Evolutionary conservation across 2,797 vertebrate genomes (phyloP).

Genomic region (Aphelocoma californica): DNA sequence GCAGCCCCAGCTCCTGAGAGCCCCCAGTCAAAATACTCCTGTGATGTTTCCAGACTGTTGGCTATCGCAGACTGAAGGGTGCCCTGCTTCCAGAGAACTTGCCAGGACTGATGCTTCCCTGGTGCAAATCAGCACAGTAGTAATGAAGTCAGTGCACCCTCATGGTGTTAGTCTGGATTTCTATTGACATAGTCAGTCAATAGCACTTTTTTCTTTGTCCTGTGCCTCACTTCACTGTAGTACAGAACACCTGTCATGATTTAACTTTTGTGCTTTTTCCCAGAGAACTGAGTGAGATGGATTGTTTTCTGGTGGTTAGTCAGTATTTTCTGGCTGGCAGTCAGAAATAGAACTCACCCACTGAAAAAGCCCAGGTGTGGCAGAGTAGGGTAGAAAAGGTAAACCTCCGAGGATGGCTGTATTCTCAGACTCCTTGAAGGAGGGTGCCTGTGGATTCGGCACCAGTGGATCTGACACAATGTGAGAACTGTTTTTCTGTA

Average conservation of each 20-base stretch:
- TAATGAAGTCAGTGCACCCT: neutral
- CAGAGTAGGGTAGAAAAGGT: neutral
- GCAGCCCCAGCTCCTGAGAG: neutral
- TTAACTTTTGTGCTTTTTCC: neutral
- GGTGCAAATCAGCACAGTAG: neutral
- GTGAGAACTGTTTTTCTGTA: constrained; percentile 40
- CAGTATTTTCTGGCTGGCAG: neutral
- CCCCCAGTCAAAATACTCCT: neutral
- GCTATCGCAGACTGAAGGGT: neutral
- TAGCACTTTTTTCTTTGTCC: neutral
- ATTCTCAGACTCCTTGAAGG: neutral
- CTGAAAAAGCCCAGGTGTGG: neutral
- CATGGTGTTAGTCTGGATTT: neutral
- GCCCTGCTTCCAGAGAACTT: neutral
- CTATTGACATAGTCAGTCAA: rapidly evolving
- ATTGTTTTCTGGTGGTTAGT: neutral
- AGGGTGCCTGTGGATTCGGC: neutral
- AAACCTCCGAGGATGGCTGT: neutral
- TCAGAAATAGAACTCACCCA: neutral
- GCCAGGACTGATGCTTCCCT: neutral
- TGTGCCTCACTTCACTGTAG: neutral
- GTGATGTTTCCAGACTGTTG: neutral
- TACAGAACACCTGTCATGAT: neutral
- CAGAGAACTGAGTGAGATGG: neutral
- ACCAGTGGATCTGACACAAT: constrained; percentile 24